Conservation (phyloP, 2,888 invertebrate genomes). For the Chrysotoxum bicinctum region DNA sequence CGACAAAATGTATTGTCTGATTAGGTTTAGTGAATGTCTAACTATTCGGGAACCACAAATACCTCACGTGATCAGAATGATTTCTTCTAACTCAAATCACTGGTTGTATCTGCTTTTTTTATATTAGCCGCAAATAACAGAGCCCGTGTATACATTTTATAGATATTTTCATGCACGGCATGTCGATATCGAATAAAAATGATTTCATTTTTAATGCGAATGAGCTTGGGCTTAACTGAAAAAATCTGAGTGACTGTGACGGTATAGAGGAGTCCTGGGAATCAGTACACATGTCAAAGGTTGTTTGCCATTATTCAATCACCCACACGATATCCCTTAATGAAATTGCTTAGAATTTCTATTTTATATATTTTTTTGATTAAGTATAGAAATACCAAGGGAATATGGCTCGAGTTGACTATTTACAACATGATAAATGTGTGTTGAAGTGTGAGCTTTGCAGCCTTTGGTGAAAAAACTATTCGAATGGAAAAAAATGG, state of each 20-base stretch:
- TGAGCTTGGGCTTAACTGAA: not conserved
- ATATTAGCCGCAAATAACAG: slow-evolving; percentile 55
- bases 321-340: slow-evolving; percentile 62
- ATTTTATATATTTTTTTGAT: slow-evolving; percentile 1
- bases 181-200: slow-evolving; percentile 67
- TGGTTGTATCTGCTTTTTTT: slow-evolving; percentile 1
- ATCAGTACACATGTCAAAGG: slow-evolving; percentile 63
- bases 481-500: not conserved
- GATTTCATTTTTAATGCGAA: slow-evolving; percentile 61
- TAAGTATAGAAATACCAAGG: slow-evolving; percentile 1
- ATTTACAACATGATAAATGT: slow-evolving; percentile 1
- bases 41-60: slow-evolving; percentile 40
- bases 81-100: slow-evolving; percentile 39
- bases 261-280: slow-evolving; percentile 48
- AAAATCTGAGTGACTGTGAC: not conserved
- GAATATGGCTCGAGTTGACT: not conserved
- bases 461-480: not conserved
- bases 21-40: slow-evolving; percentile 65
- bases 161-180: slow-evolving; percentile 60
- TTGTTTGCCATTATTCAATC: slow-evolving; percentile 67
- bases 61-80: slow-evolving; percentile 45
- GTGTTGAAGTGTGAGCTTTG: slow-evolving; percentile 8
- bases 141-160: slow-evolving; percentile 17
- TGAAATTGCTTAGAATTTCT: slow-evolving; percentile 39
- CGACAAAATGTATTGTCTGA: slow-evolving; percentile 8